Conservation (phyloP, 2,888 invertebrate genomes). For the Bombylius major region DNA sequence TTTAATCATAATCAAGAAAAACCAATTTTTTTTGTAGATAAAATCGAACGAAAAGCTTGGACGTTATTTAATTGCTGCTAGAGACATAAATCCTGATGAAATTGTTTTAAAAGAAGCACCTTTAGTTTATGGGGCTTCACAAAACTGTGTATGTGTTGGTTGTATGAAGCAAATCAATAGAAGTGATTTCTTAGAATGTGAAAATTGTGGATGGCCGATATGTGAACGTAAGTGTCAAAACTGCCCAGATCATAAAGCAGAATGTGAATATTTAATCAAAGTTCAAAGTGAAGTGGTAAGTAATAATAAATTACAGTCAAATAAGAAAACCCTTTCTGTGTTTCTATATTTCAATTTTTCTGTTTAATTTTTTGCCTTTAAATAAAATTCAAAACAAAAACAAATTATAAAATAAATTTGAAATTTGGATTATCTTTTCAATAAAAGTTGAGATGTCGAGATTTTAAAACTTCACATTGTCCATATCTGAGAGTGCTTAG, state of each 20-base stretch:
- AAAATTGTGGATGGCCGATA: constrained; percentile 70
- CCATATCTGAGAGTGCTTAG: too few species aligned
- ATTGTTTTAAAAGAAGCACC: constrained; percentile 58
- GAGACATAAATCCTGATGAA: constrained; percentile 57
- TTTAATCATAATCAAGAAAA: too few species aligned
- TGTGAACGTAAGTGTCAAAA: constrained; percentile 54
- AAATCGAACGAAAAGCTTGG: constrained; percentile 47
- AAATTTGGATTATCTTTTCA: too few species aligned
- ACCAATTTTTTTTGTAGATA: constrained; percentile 33
- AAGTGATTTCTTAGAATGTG: constrained; percentile 40
- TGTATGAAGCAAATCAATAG: constrained; percentile 38
- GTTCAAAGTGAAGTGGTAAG: too few species aligned
- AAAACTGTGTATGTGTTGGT: constrained; percentile 41
- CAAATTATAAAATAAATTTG: too few species aligned
- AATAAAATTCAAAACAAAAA: too few species aligned
- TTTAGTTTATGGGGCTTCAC: constrained; percentile 59
- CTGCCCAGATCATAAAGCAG: constrained; percentile 49
- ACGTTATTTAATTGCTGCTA: constrained; percentile 55
- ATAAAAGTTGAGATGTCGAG: too few species aligned
- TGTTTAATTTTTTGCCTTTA: too few species aligned
- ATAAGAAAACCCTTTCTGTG: too few species aligned
- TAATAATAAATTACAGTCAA: too few species aligned
- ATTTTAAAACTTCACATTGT: too few species aligned
- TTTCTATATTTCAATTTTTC: too few species aligned
- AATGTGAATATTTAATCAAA: constrained; percentile 42